These are phyloP conservation scores for Sitophilus oryzae DNA, from an alignment of 1,140 invertebrate genomes.

Conservation along the genomic window DNA sequence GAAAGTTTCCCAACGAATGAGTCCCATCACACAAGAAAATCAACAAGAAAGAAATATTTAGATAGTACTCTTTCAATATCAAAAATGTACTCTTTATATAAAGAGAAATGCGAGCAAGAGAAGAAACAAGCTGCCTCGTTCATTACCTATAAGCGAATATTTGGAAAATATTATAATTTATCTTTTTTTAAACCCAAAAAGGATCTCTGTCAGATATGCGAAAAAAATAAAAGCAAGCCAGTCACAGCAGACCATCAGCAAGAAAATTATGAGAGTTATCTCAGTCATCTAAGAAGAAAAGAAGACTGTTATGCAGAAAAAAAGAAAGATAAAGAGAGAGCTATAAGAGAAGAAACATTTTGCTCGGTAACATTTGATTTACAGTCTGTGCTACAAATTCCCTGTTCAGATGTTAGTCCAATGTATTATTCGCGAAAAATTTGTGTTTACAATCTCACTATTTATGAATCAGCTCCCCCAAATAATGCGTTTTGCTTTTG, in stretches of 20 bases:
- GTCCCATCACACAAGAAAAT: neutral
- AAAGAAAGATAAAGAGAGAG: neutral
- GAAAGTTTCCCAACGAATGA: neutral
- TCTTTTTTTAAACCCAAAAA: no score
- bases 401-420: neutral
- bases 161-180: neutral
- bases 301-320: constrained; percentile 3
- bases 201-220: no score
- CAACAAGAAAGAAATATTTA: neutral
- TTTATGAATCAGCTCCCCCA: constrained; percentile 3
- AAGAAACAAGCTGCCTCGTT: neutral
- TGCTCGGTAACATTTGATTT: no score
- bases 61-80: neutral
- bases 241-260: no score
- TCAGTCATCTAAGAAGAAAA: neutral
- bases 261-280: neutral
- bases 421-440: neutral
- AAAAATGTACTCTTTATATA: constrained; percentile 1
- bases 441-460: neutral
- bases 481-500: neutral
- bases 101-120: neutral
- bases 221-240: no score
- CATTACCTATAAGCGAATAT: neutral
- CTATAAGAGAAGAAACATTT: neutral
- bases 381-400: neutral